Percentiles rank a stretch among this genome's conserved stretches.
Conservation (phyloP, 2,113 vertebrate genomes). For the Machaerirhynchus nigripectus region DNA sequence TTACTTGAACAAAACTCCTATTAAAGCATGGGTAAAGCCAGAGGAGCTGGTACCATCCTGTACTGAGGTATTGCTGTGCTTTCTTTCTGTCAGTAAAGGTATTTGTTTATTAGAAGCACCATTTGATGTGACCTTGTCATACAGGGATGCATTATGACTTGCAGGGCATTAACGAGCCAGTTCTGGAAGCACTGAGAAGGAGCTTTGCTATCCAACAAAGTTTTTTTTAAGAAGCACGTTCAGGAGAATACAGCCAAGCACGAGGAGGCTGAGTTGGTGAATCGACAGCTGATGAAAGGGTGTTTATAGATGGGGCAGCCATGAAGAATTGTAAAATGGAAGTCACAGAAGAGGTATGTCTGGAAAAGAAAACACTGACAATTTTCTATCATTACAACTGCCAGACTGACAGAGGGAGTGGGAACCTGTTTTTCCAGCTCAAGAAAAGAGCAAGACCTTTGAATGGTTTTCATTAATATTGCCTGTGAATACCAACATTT, state of each 20-base stretch:
- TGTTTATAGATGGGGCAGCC: neutral
- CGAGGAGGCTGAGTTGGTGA: neutral
- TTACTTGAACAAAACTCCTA: neutral
- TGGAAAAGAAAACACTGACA: neutral
- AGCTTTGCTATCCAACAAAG: neutral
- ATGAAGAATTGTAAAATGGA: neutral
- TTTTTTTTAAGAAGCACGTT: neutral
- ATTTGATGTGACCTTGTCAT: neutral
- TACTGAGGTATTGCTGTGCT: neutral
- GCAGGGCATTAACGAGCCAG: neutral
- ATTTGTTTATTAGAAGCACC: neutral
- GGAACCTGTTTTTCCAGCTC: conserved; percentile 4
- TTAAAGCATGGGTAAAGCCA: neutral
- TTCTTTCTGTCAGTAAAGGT: neutral
- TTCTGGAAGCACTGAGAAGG: neutral
- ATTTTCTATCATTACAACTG: neutral
- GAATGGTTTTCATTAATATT: neutral
- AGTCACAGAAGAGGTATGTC: neutral
- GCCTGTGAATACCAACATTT: neutral
- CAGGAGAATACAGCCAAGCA: neutral
- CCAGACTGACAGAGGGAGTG: conserved; percentile 2
- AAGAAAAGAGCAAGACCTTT: neutral
- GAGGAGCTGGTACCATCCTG: neutral
- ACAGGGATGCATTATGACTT: neutral
- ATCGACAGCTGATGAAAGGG: neutral